phyloP scores from a whole-genome alignment of 2,888 invertebrate genomes.

The Nymphalis c-album region DNA sequence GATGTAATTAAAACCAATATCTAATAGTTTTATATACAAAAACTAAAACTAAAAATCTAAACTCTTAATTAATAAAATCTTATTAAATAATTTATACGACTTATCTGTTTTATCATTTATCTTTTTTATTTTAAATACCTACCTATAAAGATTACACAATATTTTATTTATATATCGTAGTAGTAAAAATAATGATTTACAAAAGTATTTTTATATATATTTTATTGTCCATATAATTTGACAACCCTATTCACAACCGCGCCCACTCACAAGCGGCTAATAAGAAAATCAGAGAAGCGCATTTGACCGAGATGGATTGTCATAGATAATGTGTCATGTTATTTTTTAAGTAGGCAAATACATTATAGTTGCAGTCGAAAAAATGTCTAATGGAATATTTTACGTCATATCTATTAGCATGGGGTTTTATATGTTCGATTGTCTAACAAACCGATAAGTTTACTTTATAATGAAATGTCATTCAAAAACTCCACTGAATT shows the following conservation, averaged over 20 bases:
- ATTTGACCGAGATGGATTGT: slow-evolving; percentile 66
- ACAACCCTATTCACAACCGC: slow-evolving; percentile 49
- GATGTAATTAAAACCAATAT: too few species aligned
- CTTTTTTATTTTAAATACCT: too few species aligned
- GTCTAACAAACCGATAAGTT: neutral
- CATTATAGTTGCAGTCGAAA: slow-evolving; percentile 51
- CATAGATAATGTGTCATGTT: slow-evolving; percentile 70
- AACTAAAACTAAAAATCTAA: too few species aligned
- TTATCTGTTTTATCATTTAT: too few species aligned
- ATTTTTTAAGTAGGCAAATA: slow-evolving; percentile 67
- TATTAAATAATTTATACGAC: too few species aligned
- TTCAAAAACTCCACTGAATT: too few species aligned
- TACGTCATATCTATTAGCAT: slow-evolving; percentile 45
- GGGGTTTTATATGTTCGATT: neutral
- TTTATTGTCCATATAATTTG: slow-evolving; percentile 8
- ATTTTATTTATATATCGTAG: too few species aligned
- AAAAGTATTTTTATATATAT: neutral
- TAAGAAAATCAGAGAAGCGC: slow-evolving; percentile 66
- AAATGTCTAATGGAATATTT: slow-evolving; percentile 61
- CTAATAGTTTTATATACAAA: too few species aligned
- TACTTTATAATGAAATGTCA: neutral
- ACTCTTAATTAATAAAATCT: too few species aligned
- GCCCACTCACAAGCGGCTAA: slow-evolving; percentile 64
- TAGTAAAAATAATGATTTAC: neutral
- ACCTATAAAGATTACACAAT: too few species aligned